These are phyloP conservation scores for Drosophila pectinifera DNA, from an alignment of 1,140 invertebrate species.

Conservation along the genomic window DNA sequence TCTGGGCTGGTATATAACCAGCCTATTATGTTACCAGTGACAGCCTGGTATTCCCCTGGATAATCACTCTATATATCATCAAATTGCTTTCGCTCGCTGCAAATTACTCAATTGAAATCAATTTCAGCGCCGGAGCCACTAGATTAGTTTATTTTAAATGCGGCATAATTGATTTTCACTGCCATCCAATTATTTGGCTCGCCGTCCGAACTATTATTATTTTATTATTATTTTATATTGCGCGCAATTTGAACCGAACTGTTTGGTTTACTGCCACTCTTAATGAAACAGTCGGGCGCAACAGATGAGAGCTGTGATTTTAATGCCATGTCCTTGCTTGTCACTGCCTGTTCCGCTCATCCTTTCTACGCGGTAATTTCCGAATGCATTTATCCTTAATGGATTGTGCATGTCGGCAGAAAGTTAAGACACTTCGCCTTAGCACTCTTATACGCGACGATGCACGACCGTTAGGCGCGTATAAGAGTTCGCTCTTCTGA, in stretches of 20 bases:
- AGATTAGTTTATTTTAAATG: constrained; percentile 42
- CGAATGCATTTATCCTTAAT: constrained; percentile 41
- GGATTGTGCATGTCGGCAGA: constrained; percentile 39
- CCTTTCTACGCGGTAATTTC: constrained; percentile 40
- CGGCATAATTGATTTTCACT: constrained; percentile 67
- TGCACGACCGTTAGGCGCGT: constrained; percentile 20
- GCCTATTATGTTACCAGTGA: constrained; percentile 47
- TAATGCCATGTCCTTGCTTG: constrained; percentile 14
- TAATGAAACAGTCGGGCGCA: constrained; percentile 26
- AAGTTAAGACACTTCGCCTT: constrained; percentile 9
- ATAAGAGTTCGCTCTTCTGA: constrained; percentile 24
- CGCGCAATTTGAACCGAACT: constrained; percentile 18
- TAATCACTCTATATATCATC: constrained; percentile 53
- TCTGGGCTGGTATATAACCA: constrained; percentile 35
- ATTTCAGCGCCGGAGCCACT: constrained; percentile 30
- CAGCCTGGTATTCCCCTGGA: constrained; percentile 29
- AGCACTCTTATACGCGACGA: constrained; percentile 23
- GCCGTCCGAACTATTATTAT: constrained; percentile 9
- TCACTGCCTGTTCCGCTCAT: constrained; percentile 38
- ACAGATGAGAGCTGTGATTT: constrained; percentile 29
- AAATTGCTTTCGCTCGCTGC: constrained; percentile 46
- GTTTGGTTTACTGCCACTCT: constrained; percentile 33
- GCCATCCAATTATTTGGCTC: constrained; percentile 25
- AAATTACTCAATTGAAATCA: constrained; percentile 68
- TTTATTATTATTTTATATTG: constrained; percentile 17